phyloP scores from a whole-genome alignment of 2,888 invertebrate genomes.

The Acleris holmiana region DNA sequence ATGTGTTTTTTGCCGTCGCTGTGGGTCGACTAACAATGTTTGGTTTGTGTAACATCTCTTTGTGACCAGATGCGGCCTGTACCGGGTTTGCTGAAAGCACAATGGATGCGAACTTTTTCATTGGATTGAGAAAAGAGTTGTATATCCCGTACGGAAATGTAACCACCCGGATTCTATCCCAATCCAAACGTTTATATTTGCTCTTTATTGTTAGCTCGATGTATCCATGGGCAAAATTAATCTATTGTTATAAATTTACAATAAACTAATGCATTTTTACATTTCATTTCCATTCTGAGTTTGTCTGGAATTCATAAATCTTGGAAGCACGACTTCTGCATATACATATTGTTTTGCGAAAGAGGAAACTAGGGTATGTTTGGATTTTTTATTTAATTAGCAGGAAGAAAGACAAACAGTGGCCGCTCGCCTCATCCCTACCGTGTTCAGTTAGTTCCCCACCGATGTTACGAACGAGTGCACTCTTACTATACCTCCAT shows the following conservation, averaged over 20 bases:
- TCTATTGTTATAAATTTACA: no score
- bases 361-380: conserved; percentile 42
- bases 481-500: conserved; percentile 29
- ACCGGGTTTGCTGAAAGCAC: conserved; percentile 62
- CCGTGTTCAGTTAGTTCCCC: conserved; percentile 46
- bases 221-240: no score
- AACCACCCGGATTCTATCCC: not conserved
- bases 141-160: not conserved
- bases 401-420: conserved; percentile 63
- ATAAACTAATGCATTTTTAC: no score
- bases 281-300: no score
- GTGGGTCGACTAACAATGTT: conserved; percentile 69
- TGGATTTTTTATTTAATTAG: conserved; percentile 66
- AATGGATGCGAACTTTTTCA: conserved; percentile 63
- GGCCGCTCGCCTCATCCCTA: conserved; percentile 51
- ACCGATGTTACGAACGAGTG: conserved; percentile 26
- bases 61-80: conserved; percentile 65
- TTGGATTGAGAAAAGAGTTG: conserved; percentile 27
- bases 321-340: not conserved
- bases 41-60: conserved; percentile 63
- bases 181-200: no score
- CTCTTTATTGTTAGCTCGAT: no score
- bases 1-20: conserved; percentile 56
- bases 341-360: conserved; percentile 8
- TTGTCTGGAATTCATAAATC: no score